A percentile compares a stretch with the other conserved stretches of the same genome.
Evolutionary conservation across 2,797 vertebrate species (phyloP).

Genomic region (Staurois parvus): DNA sequence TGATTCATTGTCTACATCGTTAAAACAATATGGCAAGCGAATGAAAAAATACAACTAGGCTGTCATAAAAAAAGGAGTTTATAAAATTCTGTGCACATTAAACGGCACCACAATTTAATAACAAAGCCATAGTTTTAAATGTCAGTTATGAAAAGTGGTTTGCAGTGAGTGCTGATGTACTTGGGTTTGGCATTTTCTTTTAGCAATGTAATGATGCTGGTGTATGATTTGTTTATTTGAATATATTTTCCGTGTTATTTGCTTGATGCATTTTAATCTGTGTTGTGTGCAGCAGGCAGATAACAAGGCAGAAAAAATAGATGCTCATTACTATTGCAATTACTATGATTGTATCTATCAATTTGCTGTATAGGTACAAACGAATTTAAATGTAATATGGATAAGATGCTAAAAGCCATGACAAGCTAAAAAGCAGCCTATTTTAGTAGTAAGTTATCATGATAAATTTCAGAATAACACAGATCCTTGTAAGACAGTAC

Average conservation of each 20-base stretch:
- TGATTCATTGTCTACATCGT: conserved; percentile 49
- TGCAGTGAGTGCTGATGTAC: conserved; percentile 43
- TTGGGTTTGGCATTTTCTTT: conserved; percentile 60
- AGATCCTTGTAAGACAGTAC: neutral
- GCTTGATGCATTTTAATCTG: conserved; percentile 60
- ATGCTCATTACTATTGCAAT: conserved; percentile 60
- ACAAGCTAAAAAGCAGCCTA: conserved; percentile 21
- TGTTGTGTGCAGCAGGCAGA: conserved; percentile 59
- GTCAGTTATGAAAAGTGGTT: conserved; percentile 61
- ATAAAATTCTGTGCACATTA: conserved; percentile 56
- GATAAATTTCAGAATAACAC: conserved; percentile 22
- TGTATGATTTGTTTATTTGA: conserved; percentile 61
- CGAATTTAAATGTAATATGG: conserved; percentile 46
- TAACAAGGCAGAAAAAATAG: conserved; percentile 57
- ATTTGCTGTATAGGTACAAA: conserved; percentile 48
- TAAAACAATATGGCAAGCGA: conserved; percentile 57
- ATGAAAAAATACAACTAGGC: conserved; percentile 50
- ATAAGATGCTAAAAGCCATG: neutral
- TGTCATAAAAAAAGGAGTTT: conserved; percentile 53
- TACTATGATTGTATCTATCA: conserved; percentile 59
- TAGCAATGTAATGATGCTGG: conserved; percentile 56
- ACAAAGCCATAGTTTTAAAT: conserved; percentile 58
- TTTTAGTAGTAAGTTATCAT: conserved; percentile 23
- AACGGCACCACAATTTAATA: conserved; percentile 53
- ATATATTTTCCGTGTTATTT: conserved; percentile 62